Evolutionary conservation across 2,888 invertebrate species (phyloP), one percentile per base, ranked within the genome.

Genomic region (Oegoconia quadripuncta): DNA sequence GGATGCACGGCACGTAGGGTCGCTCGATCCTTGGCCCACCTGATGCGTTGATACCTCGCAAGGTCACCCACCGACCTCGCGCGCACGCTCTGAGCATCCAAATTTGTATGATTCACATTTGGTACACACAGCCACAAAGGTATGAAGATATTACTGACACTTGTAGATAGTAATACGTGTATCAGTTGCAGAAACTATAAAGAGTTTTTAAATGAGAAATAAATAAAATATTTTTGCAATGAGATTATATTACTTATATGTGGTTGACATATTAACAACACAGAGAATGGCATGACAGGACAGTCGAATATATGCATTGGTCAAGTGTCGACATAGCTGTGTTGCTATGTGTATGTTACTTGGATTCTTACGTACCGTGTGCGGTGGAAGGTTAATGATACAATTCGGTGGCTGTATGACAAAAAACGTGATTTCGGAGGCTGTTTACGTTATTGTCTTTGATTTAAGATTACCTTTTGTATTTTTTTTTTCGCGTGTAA

Each of bases 281-380:
- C n/a, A n/a, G n/a, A n/a, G n/a, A n/a, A n/a, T n/a, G n/a, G n/a
- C n/a, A n/a, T n/a, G n/a, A n/a, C n/a, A n/a, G n/a, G n/a, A n/a
- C n/a, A n/a, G n/a, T n/a, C n/a, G n/a, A n/a, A n/a, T n/a, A n/a
- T n/a, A n/a, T n/a, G n/a, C n/a, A n/a, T n/a, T n/a, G 84, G 83
- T 69, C 74, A 60, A 43, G 49, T 48, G 41, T 59, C 63, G 72
- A 65, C 83, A 81, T 81, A 75, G 79, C 63, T 58, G 61, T 65
- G 52, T 76, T 77, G 77, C 77, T 55, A 45, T 52, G 41, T 57
- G 80, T 78, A 80, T 80, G 79, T 76, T 69, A 80, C 80, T 70
- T 65, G 46, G 59, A 55, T 56, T 74, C 69, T 67, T 64, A 74
- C 75, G 75, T 59, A 41, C 58, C 54, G 59, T 23, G 30, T 27